A percentile compares a stretch with the other conserved stretches of the same genome.
Conservation (phyloP, 2,888 invertebrate genomes). For the Hirudinaria manillensis region DNA sequence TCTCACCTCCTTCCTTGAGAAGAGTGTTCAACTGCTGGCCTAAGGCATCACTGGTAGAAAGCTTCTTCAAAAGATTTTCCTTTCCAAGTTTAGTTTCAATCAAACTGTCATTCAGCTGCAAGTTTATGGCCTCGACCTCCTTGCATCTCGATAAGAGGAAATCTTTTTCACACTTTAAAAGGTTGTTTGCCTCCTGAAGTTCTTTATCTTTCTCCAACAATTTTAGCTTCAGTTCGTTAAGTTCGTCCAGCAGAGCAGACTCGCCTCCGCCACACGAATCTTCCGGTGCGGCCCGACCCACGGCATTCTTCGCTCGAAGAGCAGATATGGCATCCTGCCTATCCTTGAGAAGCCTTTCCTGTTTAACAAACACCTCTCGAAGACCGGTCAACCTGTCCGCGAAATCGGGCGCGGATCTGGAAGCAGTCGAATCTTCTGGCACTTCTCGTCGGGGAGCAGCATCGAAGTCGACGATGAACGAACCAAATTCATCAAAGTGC, state of each 20-base stretch:
- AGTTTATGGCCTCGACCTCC: background rate
- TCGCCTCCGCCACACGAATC: background rate
- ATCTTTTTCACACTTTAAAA: conserved; percentile 11
- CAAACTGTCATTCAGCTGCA: background rate
- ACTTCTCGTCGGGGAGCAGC: background rate
- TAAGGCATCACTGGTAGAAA: conserved; percentile 17
- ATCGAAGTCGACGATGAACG: conserved; percentile 4
- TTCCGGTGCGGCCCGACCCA: background rate
- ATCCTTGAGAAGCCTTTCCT: background rate
- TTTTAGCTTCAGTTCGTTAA: background rate
- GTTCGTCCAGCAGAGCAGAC: background rate
- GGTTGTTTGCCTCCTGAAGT: background rate
- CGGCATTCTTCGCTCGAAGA: conserved; percentile 3
- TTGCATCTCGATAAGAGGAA: background rate
- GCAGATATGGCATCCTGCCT: background rate
- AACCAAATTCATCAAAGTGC: conserved; percentile 4
- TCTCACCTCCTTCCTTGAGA: conserved; percentile 15
- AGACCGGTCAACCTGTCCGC: background rate
- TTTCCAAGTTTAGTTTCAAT: background rate
- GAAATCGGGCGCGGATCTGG: background rate
- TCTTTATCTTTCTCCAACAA: conserved; percentile 9
- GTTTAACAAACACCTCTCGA: background rate
- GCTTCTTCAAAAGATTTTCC: background rate
- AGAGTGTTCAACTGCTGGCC: conserved; percentile 18
- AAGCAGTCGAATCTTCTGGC: background rate